A percentile compares a stretch with the other conserved stretches of the same genome.
Conservation (phyloP, 1,140 invertebrate genomes). For the Alviniconcha marisindica region DNA sequence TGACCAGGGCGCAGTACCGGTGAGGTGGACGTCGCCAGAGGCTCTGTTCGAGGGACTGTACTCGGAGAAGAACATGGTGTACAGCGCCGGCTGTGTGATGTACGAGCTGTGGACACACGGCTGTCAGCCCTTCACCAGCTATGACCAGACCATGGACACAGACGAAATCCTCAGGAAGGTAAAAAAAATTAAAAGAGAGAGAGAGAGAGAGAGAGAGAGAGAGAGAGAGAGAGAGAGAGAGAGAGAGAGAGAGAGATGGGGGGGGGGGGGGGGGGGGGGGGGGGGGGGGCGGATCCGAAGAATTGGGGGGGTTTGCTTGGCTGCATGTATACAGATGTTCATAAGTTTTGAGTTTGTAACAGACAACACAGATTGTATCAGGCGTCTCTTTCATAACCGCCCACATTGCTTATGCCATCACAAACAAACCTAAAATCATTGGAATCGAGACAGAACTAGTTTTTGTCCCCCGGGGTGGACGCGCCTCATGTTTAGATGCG, state of each 20-base stretch:
- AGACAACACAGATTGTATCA: too few species aligned
- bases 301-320: not conserved
- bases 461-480: too few species aligned
- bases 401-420: too few species aligned
- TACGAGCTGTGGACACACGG: slow-evolving; percentile 52
- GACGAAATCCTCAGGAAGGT: slow-evolving; percentile 49
- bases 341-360: too few species aligned
- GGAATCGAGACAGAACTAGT: too few species aligned
- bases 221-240: not conserved
- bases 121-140: slow-evolving; percentile 53
- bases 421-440: too few species aligned
- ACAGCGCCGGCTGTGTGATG: slow-evolving; percentile 46
- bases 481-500: too few species aligned
- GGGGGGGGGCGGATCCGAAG: too few species aligned
- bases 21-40: slow-evolving; percentile 48
- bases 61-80: slow-evolving; percentile 41
- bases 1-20: slow-evolving; percentile 39
- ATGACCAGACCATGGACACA: slow-evolving; percentile 25
- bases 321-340: too few species aligned
- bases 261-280: too few species aligned
- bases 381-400: too few species aligned
- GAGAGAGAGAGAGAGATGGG: not conserved
- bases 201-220: not conserved
- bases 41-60: slow-evolving; percentile 42
- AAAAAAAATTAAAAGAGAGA: too few species aligned